Base-by-base conservation (phyloP, 2,888 invertebrate species). In the Tuta absoluta region DNA sequence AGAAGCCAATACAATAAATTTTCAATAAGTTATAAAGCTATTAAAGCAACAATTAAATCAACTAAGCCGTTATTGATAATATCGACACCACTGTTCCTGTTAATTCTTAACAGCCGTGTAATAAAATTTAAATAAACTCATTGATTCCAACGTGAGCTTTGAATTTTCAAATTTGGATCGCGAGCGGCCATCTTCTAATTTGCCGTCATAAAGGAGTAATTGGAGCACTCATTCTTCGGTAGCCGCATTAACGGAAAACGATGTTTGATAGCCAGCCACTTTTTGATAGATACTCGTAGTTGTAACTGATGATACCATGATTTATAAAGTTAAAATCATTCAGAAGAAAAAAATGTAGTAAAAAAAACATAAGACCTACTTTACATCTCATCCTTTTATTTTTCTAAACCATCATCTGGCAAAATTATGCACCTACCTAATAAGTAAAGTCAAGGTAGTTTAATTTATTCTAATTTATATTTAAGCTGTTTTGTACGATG, bases 171-270 rank as follows among this genome's bases (percentile, higher is more conserved):
- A 86, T 82, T 83, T 83, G 78, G 79, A 85, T 82, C 81, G 80
- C 79, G 76, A 72, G 33, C 82, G 78, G 86, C 87, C 84, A 86
- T 87, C 84, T 85, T 87, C 83, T 80, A 85, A 88, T 88, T 87
- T 81, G 85, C 86, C 72, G 79, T 82, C 79, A 87, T 87, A 87
- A 87, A 87, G 79, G 84, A 76, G 82, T 87, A 87, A 88, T 17
- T 86, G 86, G 86, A 84, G 83, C 83, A 82, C 86, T 85, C 85
- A 87, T 87, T 87, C 86, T 84, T 77, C 85, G 78, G 86, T 82
- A 86, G 87, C 45, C 17, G 45, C n/a, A 17, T 85, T 86, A 85
- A 87, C 82, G 86, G 88, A 86, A 85, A 84, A 81, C 80, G 81
- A 82, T 81, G 4, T 85, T 82, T 64, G 81, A 80, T 75, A 71